Base-by-base conservation (phyloP, 2,113 vertebrate species). In the Pollimyrus isidori region DNA sequence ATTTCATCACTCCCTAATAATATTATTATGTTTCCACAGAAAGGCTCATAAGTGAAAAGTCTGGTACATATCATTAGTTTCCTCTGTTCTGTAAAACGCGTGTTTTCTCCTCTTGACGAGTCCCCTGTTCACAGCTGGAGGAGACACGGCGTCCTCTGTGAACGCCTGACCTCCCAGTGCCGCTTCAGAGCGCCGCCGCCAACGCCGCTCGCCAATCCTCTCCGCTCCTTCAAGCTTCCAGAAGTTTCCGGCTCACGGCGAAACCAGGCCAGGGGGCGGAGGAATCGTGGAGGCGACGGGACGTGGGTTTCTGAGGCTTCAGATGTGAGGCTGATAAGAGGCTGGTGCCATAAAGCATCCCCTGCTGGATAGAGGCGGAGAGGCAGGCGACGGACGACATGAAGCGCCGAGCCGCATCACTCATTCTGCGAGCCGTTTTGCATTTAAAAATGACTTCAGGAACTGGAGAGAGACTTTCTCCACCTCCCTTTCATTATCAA, bases 361-460 rank as follows among this genome's bases (percentile, higher is more conserved):
- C 3, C 83, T 26, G 9, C 17, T 87, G 50, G 49, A 87, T 42
- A 56, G 1, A 13, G 26, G 3, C 50, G 3, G 30, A 39, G 45
- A 84, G 82, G 26, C 30, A 39, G 50, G 5, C 26, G 30, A 35
- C 85, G 49, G 85, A 17, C 85, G n/a, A 15, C 1, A 50, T 21
- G 49, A 86, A 86, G n/a, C 15, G 17, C n/a, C 56, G 50, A n/a
- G 30, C 85, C 35, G 1, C 1, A 49, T 52, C 85, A 21, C 85
- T 26, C 10, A 21, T 39, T 87, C 48, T 6, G 15, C 4, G 26
- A 53, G 85, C 17, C 13, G 30, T 1, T 86, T 52, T 50, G 48
- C 49, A 86, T 86, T 87, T 87, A 52, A 86, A 86, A 15, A 86
- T 6, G 10, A 86, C 84, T 86, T 50, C 48, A 52, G 84, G n/a